Base-by-base conservation (phyloP, 2,888 invertebrate species). In the Synergus gifuensis region DNA sequence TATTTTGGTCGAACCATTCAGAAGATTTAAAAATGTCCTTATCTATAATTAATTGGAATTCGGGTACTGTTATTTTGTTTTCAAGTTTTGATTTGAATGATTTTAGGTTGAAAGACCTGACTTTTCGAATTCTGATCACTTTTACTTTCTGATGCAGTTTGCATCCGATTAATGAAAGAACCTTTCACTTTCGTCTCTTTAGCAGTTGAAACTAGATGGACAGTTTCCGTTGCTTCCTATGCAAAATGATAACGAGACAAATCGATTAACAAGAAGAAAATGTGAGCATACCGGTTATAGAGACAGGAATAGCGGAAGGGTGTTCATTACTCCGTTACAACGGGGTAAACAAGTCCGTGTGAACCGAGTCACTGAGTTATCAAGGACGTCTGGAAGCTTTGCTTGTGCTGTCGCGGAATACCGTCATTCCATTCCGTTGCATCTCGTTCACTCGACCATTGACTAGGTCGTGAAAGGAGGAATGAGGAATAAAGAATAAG, bases 311-410 rank as follows among this genome's bases (percentile, higher is more conserved):
- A 78, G 62, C 46, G 16, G 78, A 66, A 78, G 66, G 64, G 79
- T 82, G 81, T 69, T 80, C 81, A 83, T 83, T 83, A 83, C 81
- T 79, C 85, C 85, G 85, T 84, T 85, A 83, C 73, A 67, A 76
- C 67, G 81, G 76, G 69, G 81, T 78, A 80, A 78, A 79, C 81
- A 77, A 79, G 78, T 83, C 78, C 79, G 79, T 81, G 84, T 78
- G 84, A 84, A 82, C 79, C 77, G 79, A 80, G 83, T 82, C 80
- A 83, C 81, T 82, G 82, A 82, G 83, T 83, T 83, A 85, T 86
- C 86, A 86, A 86, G 86, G 86, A 81, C 86, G 84, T 81, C 76
- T 78, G 77, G 67, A 73, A 58, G 79, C 66, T 73, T 73, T 73
- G 54, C 73, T 73, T 40, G 73, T 69, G 8, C 14, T 73, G 73